Evolutionary conservation across 2,888 invertebrate genomes (phyloP), one percentile per base, ranked within the genome.

Genomic region (Chironomus tentans): DNA sequence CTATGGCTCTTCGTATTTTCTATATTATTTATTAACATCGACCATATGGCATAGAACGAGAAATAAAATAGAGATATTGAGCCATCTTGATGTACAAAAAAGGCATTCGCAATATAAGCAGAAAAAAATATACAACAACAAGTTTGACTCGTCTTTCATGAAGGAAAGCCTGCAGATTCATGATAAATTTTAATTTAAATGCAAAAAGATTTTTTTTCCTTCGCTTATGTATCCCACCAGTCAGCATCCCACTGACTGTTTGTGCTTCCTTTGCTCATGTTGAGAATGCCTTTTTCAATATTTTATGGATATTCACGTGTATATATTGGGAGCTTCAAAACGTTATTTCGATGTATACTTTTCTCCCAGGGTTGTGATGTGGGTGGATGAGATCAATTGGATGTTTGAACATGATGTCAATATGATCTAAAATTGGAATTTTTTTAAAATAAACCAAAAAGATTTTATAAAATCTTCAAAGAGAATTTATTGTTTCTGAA

Each of bases 141-240:
- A 38, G 38, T 38, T 38, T 38, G 38, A 38, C 38, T 38, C 38
- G 38, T 65, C 24, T 65, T 21, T 24, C 65, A 15, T 56, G 15
- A 3, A n/a, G n/a, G 2, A 15, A 18, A 15, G 56, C 18, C 13
- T 24, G 24, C 65, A 65, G 65, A 46, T 68, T 68, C 38, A 68
- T 38, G 68, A 68, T 68, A 68, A 68, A 68, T 68, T 68, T 68
- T 68, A 68, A 68, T 68, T 68, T 68, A 68, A 68, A 68, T 68
- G 68, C 68, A 68, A 46, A 68, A 68, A 68, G 22, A 65, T 10
- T 24, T 2, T 65, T 65, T 28, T 62, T 21, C 10, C 68, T 10
- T 38, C 38, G 7, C 10, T 68, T 28, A 28, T 68, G n/a, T 68
- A 68, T 18, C 56, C 62, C 24, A 21, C 22, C 62, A 65, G 62